Evolutionary conservation across 2,888 invertebrate species (phyloP), one percentile per base, ranked within the genome.

Genomic region (Cynaeus angustus): DNA sequence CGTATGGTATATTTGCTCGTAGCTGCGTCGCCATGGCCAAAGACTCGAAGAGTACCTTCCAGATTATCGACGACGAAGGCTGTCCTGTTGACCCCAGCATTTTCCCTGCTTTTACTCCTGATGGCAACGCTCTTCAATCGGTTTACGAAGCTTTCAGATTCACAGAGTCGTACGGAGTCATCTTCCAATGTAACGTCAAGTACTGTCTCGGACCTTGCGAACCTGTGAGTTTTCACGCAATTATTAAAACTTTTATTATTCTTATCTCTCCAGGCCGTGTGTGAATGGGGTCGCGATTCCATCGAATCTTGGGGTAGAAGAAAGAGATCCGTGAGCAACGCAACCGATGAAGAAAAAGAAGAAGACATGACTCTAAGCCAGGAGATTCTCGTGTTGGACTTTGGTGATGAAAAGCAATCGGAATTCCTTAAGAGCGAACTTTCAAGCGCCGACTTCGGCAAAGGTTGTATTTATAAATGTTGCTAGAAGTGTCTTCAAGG

Each of bases 1-100:
- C 97, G 3, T 97, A 97, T 82, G 97, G 97, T 79, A 97, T 97
- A 81, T 97, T 97, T 84, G 97, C 97, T 45, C 91, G 97, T 83
- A 97, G 96, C 83, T 97, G 97, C 86, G 95, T 97, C 68, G 97
- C 97, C 70, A 97, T 97, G 97, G 97, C 97, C 66, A 97, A 97
- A 86, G 97, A 97, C 85, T 95, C 96, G 3, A 94, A 96, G 86
- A 96, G 95, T 83, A 97, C 96, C 28, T 97, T 97, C 91, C 95
- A 96, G 83, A 97, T 97, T 81, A 97, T 97, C 81, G 96, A 97
- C 81, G 96, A 97, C 83, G 95, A 96, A 85, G 97, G 97, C 73
- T 97, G 97, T 84, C 97, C 97, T 21, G 93, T 96, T 75, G 97
- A 97, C 84, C 94, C 96, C 1, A 92, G 93, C 53, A 97, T 97